Base-by-base conservation (phyloP, 2,888 invertebrate genomes). In the Drosophila rubida region DNA sequence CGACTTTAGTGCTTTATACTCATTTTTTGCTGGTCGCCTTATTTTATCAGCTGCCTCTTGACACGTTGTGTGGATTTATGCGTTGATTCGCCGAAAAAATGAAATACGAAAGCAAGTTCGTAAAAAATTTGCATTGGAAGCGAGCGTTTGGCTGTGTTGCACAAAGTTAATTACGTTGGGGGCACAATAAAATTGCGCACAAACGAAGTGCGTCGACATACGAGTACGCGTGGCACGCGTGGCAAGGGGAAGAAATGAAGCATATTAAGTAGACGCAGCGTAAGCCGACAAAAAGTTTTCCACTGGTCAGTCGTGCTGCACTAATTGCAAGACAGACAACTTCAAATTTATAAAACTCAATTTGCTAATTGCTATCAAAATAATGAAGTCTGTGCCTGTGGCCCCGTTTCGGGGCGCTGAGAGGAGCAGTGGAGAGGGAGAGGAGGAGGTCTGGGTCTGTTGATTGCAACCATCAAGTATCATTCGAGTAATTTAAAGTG, bases 321-420 rank as follows among this genome's bases (percentile, higher is more conserved):
- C 80, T 81, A 87, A 81, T 81, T 81, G 80, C 86, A 65, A 79
- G 66, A 73, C 68, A 77, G 67, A 75, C 63, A 61, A 66, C 66
- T 66, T 61, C 73, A 76, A 82, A 83, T 75, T 74, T 70, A 78
- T 72, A 78, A 71, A 82, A 88, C 86, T 89, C 80, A 89, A 87
- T 89, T 87, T 87, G 78, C 89, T 89, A 87, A 87, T 87, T 87
- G 87, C 88, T 73, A 81, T 89, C 80, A 78, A 82, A 88, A 88
- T 85, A 86, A 88, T 88, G 87, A 84, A 84, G 84, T 84, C 79
- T 51, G 53, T 39, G 41, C 19, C 19, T 3, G n/a, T n/a, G n/a
- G 55, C 35, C 30, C 32, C 37, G 19, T 30, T 42, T 50, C 23
- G 25, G 39, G 14, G 22, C 27, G n/a, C 19, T 22, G 16, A 41